Evolutionary conservation across 2,888 invertebrate species (phyloP).

Genomic region (Artemia sinica): DNA sequence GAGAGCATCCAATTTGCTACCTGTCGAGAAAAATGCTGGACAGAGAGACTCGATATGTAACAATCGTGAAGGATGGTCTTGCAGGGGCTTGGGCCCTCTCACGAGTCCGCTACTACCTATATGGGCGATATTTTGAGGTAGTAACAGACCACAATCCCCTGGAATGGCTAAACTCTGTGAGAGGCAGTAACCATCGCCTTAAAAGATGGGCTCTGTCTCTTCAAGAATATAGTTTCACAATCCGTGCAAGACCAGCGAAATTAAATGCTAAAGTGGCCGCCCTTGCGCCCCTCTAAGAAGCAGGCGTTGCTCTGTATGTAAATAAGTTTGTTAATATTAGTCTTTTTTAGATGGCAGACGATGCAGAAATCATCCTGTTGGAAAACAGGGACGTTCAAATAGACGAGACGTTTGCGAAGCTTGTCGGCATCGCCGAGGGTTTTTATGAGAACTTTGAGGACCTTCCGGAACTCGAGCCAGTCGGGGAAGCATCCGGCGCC

Average conservation of each 20-base stretch:
- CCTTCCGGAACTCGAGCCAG: neutral
- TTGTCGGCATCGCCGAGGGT: neutral
- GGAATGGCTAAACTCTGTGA: too few relatives aligned
- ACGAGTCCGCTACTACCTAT: too few relatives aligned
- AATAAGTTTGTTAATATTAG: neutral
- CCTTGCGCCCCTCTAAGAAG: neutral
- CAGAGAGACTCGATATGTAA: too few relatives aligned
- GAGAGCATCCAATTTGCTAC: too few relatives aligned
- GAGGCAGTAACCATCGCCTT: too few relatives aligned
- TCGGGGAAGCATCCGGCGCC: neutral
- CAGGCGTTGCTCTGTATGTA: neutral
- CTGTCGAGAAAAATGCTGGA: too few relatives aligned
- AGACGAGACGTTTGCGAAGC: constrained; percentile 10
- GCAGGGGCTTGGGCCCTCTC: too few relatives aligned
- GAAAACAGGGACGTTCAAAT: neutral
- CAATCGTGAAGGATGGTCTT: too few relatives aligned
- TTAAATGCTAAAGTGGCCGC: neutral
- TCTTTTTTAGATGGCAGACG: neutral
- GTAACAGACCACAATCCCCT: too few relatives aligned
- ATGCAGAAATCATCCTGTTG: neutral
- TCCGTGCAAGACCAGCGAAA: neutral
- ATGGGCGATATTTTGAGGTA: too few relatives aligned
- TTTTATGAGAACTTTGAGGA: neutral
- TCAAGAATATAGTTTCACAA: neutral
- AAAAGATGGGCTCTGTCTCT: too few relatives aligned